Percentiles rank a stretch among this genome's conserved stretches.
Conservation (phyloP, 2,888 invertebrate genomes). For the Aleiodes alternator region DNA sequence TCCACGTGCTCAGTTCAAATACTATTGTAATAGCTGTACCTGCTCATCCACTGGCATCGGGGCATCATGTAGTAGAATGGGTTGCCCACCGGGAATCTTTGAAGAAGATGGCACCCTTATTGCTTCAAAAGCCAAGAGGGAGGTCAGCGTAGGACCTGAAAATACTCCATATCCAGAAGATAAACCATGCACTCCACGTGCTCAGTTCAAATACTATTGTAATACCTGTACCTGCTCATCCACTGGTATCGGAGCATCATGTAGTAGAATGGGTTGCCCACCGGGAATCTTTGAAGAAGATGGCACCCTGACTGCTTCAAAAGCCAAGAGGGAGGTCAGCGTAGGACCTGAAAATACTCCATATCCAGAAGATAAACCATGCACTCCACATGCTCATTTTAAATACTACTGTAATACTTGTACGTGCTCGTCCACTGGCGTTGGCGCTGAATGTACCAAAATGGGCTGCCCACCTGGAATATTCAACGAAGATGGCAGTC, state of each 20-base stretch:
- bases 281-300: slow-evolving; percentile 52
- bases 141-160: not conserved
- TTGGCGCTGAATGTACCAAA: slow-evolving; percentile 51
- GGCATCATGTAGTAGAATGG: slow-evolving; percentile 52
- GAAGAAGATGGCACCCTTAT: slow-evolving; percentile 54
- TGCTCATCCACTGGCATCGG: slow-evolving; percentile 76
- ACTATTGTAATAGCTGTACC: slow-evolving; percentile 79
- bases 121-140: not conserved
- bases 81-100: slow-evolving; percentile 53
- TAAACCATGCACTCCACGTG: slow-evolving; percentile 49
- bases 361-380: not conserved
- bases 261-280: slow-evolving; percentile 56
- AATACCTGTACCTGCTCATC: slow-evolving; percentile 79
- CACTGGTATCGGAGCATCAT: slow-evolving; percentile 63
- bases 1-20: slow-evolving; percentile 53
- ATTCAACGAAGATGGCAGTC: slow-evolving; percentile 54
- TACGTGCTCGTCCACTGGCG: slow-evolving; percentile 76
- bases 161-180: too few relatives aligned
- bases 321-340: not conserved
- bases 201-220: slow-evolving; percentile 74
- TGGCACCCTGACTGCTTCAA: slow-evolving; percentile 47
- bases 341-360: not conserved
- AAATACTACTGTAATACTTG: slow-evolving; percentile 79
- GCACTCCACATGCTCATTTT: slow-evolving; percentile 51
- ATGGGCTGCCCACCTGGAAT: slow-evolving; percentile 53